Conservation (phyloP, 2,888 invertebrate species). For the Eupithecia inturbata region DNA sequence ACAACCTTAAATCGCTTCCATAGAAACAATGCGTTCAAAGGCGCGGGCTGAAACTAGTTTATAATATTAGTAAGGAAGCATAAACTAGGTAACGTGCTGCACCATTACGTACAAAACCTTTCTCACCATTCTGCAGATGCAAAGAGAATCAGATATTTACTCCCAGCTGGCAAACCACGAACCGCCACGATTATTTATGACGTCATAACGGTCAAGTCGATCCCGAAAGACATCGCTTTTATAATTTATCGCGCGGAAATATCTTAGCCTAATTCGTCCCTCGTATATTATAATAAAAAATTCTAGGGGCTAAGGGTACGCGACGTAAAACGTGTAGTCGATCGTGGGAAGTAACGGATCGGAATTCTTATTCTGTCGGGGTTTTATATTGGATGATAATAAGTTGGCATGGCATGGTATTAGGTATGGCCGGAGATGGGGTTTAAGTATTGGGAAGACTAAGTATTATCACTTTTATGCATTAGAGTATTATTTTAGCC, state of each 20-base stretch:
- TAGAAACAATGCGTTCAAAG: too few species aligned
- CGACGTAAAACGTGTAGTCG: conserved; percentile 44
- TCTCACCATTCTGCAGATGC: not conserved
- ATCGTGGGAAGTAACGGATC: conserved; percentile 23
- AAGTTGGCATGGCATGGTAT: conserved; percentile 10
- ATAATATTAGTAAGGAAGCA: too few species aligned
- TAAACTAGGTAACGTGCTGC: not conserved
- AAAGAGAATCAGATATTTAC: conserved; percentile 1
- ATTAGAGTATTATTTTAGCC: not conserved
- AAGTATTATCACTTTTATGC: not conserved
- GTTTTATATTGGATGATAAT: conserved; percentile 29
- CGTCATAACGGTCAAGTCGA: conserved; percentile 48
- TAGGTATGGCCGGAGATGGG: conserved; percentile 10
- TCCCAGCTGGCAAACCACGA: conserved; percentile 20
- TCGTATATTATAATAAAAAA: conserved; percentile 76
- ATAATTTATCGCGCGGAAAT: conserved; percentile 72
- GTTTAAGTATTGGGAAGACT: conserved; percentile 5
- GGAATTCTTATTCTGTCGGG: conserved; percentile 27
- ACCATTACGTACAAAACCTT: not conserved
- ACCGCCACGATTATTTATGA: conserved; percentile 47
- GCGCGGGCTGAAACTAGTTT: too few species aligned
- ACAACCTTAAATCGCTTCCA: too few species aligned
- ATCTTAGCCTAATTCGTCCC: conserved; percentile 72
- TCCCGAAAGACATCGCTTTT: conserved; percentile 55
- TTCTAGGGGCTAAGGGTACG: conserved; percentile 64